Percentiles rank a stretch among this genome's conserved stretches.
These are phyloP conservation scores for Leptura quadrifasciata DNA, from an alignment of 2,888 invertebrate species.

Conservation along the genomic window DNA sequence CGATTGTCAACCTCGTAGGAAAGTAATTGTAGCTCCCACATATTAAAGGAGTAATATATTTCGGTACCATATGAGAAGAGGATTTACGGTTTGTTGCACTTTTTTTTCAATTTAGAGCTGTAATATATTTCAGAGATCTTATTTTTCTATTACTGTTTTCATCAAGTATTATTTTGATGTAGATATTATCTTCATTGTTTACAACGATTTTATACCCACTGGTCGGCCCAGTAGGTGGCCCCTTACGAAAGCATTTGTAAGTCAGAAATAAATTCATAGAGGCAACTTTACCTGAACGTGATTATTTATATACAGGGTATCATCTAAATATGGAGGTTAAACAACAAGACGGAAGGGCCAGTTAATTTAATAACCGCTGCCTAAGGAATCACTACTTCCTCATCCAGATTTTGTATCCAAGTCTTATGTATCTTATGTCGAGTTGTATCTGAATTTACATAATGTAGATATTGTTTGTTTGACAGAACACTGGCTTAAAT, in stretches of 20 bases:
- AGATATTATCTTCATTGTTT: conserved; percentile 20
- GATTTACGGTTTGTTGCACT: conserved; percentile 22
- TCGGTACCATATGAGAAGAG: conserved; percentile 10
- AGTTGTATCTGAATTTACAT: no score
- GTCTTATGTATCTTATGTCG: no score
- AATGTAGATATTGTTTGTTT: no score
- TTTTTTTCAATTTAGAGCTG: conserved; percentile 11
- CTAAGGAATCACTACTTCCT: no score
- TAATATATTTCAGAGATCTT: conserved; percentile 19
- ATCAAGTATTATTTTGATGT: conserved; percentile 2
- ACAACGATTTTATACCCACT: neutral
- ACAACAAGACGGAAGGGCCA: no score
- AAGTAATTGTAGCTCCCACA: neutral
- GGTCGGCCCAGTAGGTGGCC: conserved; percentile 6
- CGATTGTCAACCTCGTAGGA: conserved; percentile 8
- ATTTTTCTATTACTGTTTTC: conserved; percentile 29
- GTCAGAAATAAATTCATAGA: neutral
- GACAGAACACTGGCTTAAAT: no score
- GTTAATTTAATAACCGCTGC: no score
- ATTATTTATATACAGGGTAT: neutral
- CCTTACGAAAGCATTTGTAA: neutral
- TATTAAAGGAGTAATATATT: conserved; percentile 10
- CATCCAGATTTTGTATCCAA: no score
- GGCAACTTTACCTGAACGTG: neutral
- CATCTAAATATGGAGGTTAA: no score